Conservation (phyloP, 1,140 invertebrate genomes). For the Drosophila punjabiensis region DNA sequence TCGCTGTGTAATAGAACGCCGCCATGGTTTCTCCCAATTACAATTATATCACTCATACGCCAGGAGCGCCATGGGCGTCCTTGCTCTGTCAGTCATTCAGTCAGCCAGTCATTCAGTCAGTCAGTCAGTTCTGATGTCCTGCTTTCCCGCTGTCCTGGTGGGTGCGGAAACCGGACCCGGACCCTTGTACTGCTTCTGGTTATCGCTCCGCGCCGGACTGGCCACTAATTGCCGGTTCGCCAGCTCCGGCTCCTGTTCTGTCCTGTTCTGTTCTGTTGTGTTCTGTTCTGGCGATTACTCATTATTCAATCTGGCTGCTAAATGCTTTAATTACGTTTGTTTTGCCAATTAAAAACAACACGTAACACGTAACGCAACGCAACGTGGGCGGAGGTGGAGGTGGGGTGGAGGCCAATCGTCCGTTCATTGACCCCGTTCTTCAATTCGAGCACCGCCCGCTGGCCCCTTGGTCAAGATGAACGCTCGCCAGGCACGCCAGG, state of each 20-base stretch:
- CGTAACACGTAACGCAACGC: slow-evolving; percentile 36
- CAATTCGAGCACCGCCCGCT: slow-evolving; percentile 1
- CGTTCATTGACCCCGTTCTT: slow-evolving; percentile 62
- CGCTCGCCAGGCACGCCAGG: slow-evolving; percentile 68
- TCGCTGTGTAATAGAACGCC: slow-evolving; percentile 1
- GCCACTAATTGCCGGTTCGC: slow-evolving; percentile 49
- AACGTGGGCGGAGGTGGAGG: slow-evolving; percentile 4
- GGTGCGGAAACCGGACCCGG: slow-evolving; percentile 6
- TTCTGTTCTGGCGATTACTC: slow-evolving; percentile 52
- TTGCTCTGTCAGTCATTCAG: slow-evolving; percentile 21
- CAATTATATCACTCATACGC: slow-evolving; percentile 63
- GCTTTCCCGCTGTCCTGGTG: background rate
- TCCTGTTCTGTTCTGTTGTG: background rate
- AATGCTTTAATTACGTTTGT: slow-evolving; percentile 78
- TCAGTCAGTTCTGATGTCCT: background rate
- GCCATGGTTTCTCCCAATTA: slow-evolving; percentile 35
- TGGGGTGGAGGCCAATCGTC: slow-evolving; percentile 36
- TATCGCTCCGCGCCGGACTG: slow-evolving; percentile 25
- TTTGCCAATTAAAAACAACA: slow-evolving; percentile 74
- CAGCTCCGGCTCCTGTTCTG: slow-evolving; percentile 2
- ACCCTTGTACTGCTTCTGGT: slow-evolving; percentile 9
- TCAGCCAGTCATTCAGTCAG: slow-evolving; percentile 9
- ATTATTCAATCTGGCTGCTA: slow-evolving; percentile 76
- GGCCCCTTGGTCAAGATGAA: slow-evolving; percentile 42
- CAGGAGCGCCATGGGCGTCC: slow-evolving; percentile 1